Conservation (phyloP, 2,113 vertebrate species). For the Onychostruthus taczanowskii region DNA sequence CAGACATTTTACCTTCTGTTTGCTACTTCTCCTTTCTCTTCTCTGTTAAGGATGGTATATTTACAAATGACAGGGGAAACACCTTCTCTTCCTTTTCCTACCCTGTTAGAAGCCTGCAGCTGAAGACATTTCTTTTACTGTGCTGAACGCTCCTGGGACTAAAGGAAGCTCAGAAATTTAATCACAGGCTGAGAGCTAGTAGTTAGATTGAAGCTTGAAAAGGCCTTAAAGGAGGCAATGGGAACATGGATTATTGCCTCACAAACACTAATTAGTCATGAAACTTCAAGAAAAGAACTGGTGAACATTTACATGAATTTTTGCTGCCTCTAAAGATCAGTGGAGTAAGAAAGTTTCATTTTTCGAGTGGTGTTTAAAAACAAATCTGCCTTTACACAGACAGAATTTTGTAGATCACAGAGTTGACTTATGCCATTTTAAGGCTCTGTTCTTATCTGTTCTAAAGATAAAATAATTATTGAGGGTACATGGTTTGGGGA, state of each 20-base stretch:
- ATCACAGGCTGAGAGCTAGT: not conserved
- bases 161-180: conserved; percentile 35
- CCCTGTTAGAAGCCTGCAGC: not conserved
- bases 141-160: not conserved
- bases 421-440: not conserved
- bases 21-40: not conserved
- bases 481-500: not conserved
- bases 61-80: not conserved
- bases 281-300: not conserved
- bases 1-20: not conserved
- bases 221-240: not conserved
- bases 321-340: not conserved
- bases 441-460: not conserved
- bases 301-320: not conserved
- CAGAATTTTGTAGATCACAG: not conserved
- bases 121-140: not conserved
- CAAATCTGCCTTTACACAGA: not conserved
- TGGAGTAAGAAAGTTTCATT: not conserved
- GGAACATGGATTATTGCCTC: not conserved
- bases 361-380: not conserved
- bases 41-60: not conserved
- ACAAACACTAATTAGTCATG: not conserved
- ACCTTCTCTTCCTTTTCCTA: not conserved
- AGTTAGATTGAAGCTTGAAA: conserved; percentile 12
- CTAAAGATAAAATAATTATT: not conserved